Evolutionary conservation across 2,797 vertebrate species (phyloP), one percentile per base, ranked within the genome.

Genomic region (Percopsis omiscomaycus): DNA sequence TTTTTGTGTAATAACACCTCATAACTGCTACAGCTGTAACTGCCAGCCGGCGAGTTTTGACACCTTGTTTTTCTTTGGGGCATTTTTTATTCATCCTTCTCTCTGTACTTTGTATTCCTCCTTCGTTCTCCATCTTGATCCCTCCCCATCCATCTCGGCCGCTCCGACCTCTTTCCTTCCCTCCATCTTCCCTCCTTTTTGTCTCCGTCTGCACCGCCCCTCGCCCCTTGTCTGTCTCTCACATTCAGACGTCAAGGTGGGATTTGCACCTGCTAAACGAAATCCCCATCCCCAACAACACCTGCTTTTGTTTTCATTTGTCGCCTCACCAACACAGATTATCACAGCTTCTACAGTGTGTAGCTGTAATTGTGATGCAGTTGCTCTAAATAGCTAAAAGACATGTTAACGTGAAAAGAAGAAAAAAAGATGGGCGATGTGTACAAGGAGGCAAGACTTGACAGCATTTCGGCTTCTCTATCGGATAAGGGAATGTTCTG

Each of bases 231-330:
- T 72, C 52, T 56, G 37, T 57, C 56, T 76, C n/a, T 29, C 37
- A 60, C 55, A 53, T 79, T 78, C 61, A 8, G 63, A 14, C 30
- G n/a, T 1, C 44, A 6, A 9, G 44, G 12, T 48, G 71, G 67
- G 64, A 74, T 74, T 72, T 74, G 71, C 66, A 86, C 64, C 69
- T 84, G 59, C 61, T 55, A 73, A 61, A 64, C 54, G 60, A 54
- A 81, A 71, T 55, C 13, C 61, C 55, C 44, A 22, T 66, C 59
- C 47, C 70, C 63, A 61, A 22, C 15, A 63, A 71, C 79, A 83
- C 58, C 68, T 80, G 68, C 68, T 77, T 73, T 86, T 79, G 67
- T 82, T 74, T 70, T 56, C 64, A 75, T 69, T 73, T 59, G 32
- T 45, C 47, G 32, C 77, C 68, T 47, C 13, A 50, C 54, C 30